Conservation (phyloP, 2,888 invertebrate species). For the Synergus laeviventris region DNA sequence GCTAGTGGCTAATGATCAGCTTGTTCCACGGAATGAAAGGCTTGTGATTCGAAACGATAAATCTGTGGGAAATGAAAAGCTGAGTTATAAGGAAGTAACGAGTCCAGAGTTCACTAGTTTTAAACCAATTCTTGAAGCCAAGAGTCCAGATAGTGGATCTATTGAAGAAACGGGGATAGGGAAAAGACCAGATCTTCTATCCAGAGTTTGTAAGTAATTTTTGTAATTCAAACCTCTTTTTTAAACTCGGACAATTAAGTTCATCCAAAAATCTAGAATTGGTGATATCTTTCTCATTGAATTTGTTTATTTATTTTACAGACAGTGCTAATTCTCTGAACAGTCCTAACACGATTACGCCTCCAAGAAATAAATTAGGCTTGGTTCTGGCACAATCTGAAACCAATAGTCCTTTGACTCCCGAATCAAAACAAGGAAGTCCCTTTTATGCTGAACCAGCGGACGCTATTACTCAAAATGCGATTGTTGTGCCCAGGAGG, state of each 20-base stretch:
- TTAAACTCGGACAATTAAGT: neutral
- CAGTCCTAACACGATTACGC: slow-evolving; percentile 72
- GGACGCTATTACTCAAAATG: slow-evolving; percentile 83
- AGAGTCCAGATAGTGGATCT: slow-evolving; percentile 61
- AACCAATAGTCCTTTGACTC: slow-evolving; percentile 70
- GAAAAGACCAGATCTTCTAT: slow-evolving; percentile 71
- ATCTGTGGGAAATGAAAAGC: slow-evolving; percentile 65
- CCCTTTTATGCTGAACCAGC: slow-evolving; percentile 95
- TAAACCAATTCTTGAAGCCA: slow-evolving; percentile 69
- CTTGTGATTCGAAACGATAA: slow-evolving; percentile 69
- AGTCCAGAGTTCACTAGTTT: slow-evolving; percentile 74
- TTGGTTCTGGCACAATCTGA: slow-evolving; percentile 69
- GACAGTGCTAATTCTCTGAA: slow-evolving; percentile 80
- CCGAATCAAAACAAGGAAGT: slow-evolving; percentile 83
- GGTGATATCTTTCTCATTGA: neutral
- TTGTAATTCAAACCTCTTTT: neutral
- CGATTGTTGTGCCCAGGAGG: slow-evolving; percentile 63
- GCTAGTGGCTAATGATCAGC: slow-evolving; percentile 54
- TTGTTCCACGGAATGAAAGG: slow-evolving; percentile 62
- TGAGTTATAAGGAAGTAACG: slow-evolving; percentile 70
- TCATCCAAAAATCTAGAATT: neutral
- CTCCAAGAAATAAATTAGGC: slow-evolving; percentile 71
- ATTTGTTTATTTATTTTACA: slow-evolving; percentile 52
- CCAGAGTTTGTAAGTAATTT: slow-evolving; percentile 71
- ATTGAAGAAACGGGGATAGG: slow-evolving; percentile 67